Evolutionary conservation across 2,888 invertebrate species (phyloP), one percentile per base, ranked within the genome.

Genomic region (Ormyrus labotus): DNA sequence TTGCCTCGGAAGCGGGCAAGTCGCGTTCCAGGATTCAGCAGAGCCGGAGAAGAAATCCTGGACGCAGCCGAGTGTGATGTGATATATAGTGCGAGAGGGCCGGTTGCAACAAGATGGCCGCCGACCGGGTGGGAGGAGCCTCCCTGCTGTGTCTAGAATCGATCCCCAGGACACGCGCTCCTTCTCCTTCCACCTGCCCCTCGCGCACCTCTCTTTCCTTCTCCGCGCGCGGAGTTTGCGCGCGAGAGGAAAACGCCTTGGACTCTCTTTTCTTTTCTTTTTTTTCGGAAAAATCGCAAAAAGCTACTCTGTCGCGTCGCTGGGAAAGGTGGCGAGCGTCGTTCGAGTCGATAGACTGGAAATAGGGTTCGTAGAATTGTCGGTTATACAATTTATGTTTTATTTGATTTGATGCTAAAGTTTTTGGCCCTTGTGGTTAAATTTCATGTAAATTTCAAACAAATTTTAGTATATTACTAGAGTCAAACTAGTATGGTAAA

Each of bases 91-190:
- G 70, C 58, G 67, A 13, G 87, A 84, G 86, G 87, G 87, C 87
- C 85, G 88, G 84, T 87, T 67, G 87, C 90, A 90, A 19, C 19
- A 19, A 90, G 90, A 91, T 90, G 91, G 91, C 91, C 19, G 19
- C 19, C 89, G 91, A 88, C 89, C 84, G 83, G 86, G 88, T 91
- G 89, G 91, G 91, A 90, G 90, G 91, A 91, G 90, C 90, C 88
- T 90, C 87, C 86, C 84, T 84, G 85, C 87, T 85, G 88, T 86
- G 89, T 86, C 86, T 84, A 84, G 88, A 89, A 90, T 90, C 90
- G 90, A 90, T 90, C 88, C 76, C 75, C 60, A 76, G 79, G 70
- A 82, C 63, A 71, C 45, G 87, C 85, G 87, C 19, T 19, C 19
- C 19, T 19, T 19, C 19, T 19, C 19, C 19, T 19, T 19, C 57